phyloP scores from a whole-genome alignment of 2,888 invertebrate genomes.

The Sinhomidia bicolor region DNA sequence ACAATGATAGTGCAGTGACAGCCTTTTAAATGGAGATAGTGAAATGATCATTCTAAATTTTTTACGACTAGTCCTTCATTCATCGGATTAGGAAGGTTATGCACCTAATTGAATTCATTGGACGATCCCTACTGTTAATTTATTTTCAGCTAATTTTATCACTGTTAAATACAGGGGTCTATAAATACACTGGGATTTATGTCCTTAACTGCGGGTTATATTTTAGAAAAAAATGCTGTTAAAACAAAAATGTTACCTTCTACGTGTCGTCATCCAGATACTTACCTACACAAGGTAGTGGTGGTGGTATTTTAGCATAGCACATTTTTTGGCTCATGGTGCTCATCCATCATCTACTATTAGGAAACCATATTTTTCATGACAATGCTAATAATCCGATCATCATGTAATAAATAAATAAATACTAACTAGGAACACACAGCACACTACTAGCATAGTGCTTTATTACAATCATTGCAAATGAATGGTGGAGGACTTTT shows the following conservation, averaged over 20 bases:
- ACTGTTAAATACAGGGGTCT: neutral
- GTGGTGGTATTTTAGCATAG: too few relatives aligned
- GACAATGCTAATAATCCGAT: constrained; percentile 34
- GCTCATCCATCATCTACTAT: neutral
- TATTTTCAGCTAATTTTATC: constrained; percentile 39
- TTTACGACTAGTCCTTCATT: constrained; percentile 35
- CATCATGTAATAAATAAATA: constrained; percentile 35
- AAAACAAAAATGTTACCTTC: neutral
- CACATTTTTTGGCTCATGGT: neutral
- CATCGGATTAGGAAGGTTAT: constrained; percentile 14
- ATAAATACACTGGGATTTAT: neutral
- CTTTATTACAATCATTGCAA: neutral
- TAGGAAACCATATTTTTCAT: neutral
- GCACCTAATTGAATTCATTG: constrained; percentile 31
- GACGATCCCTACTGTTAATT: constrained; percentile 49
- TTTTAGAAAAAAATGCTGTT: neutral
- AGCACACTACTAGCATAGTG: neutral
- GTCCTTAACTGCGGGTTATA: neutral
- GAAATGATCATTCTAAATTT: neutral
- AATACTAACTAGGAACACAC: neutral
- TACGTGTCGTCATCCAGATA: constrained; percentile 24
- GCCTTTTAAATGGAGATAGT: neutral
- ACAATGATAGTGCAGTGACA: constrained; percentile 19
- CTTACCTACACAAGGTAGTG: neutral
- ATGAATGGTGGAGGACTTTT: neutral